phyloP scores from a whole-genome alignment of 1,140 invertebrate genomes.

The Centruroides sculpturatus region DNA sequence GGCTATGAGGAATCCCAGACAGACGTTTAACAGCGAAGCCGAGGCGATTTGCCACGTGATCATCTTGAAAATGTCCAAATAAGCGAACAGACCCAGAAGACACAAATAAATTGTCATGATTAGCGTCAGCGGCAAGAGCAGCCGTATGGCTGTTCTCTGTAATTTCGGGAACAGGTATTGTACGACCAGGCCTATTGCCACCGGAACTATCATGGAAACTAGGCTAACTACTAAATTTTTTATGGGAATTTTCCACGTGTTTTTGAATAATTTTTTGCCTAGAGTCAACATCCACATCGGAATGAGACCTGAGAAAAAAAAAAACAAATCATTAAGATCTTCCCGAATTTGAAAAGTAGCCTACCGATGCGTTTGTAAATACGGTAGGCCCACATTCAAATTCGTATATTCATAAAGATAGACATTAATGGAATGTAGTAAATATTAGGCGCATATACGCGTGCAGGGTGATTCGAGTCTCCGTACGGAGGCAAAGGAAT shows the following conservation, averaged over 20 bases:
- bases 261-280: conserved; percentile 23
- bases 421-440: too few relatives aligned
- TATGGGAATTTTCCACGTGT: conserved; percentile 28
- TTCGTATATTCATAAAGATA: too few relatives aligned
- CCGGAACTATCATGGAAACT: conserved; percentile 28
- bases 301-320: conserved; percentile 31
- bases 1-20: conserved; percentile 35
- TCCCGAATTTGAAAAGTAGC: too few relatives aligned
- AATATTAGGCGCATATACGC: too few relatives aligned
- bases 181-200: conserved; percentile 29
- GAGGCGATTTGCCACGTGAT: conserved; percentile 26
- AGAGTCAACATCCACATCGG: conserved; percentile 37
- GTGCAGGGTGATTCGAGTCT: too few relatives aligned
- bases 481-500: too few relatives aligned
- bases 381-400: too few relatives aligned
- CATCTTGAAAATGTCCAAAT: conserved; percentile 34
- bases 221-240: conserved; percentile 29
- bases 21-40: conserved; percentile 34
- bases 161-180: conserved; percentile 19
- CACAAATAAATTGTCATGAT: conserved; percentile 2
- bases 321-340: too few relatives aligned
- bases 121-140: conserved; percentile 26
- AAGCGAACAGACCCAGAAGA: conserved; percentile 30
- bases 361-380: too few relatives aligned
- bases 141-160: conserved; percentile 13